phyloP scores from a whole-genome alignment of 2,113 vertebrate species.

The Antechinus stuartii region DNA sequence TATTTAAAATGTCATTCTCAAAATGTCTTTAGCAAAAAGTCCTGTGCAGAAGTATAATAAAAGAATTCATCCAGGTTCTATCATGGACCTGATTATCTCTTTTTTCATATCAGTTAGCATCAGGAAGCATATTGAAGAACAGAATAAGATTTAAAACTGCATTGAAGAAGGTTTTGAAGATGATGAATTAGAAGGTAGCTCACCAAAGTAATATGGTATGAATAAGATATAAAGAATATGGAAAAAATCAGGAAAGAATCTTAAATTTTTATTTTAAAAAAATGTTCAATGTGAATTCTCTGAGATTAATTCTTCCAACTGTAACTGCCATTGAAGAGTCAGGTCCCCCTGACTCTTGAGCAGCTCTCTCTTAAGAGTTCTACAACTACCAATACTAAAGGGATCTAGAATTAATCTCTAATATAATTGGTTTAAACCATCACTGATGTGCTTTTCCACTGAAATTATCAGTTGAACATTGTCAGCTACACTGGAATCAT shows the following conservation, averaged over 20 bases:
- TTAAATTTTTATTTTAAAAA: background rate
- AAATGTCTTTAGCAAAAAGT: background rate
- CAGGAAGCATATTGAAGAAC: background rate
- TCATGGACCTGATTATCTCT: background rate
- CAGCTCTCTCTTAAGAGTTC: background rate
- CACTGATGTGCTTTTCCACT: background rate
- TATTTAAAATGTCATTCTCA: background rate
- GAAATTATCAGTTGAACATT: background rate
- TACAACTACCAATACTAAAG: background rate
- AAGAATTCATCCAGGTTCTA: background rate
- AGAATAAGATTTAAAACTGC: constrained; percentile 14
- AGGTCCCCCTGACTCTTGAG: background rate
- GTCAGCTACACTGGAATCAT: background rate
- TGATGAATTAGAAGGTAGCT: background rate
- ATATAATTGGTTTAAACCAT: background rate
- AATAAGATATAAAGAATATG: background rate
- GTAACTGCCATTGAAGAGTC: background rate
- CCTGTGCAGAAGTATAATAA: background rate
- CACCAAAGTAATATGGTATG: background rate
- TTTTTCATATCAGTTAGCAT: background rate
- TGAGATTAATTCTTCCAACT: background rate
- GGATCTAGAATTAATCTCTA: background rate
- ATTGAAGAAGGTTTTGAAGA: background rate
- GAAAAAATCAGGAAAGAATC: background rate
- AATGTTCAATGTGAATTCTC: background rate